These are phyloP conservation scores for Adoxophyes honmai DNA, from an alignment of 1,140 invertebrate species.

Conservation along the genomic window DNA sequence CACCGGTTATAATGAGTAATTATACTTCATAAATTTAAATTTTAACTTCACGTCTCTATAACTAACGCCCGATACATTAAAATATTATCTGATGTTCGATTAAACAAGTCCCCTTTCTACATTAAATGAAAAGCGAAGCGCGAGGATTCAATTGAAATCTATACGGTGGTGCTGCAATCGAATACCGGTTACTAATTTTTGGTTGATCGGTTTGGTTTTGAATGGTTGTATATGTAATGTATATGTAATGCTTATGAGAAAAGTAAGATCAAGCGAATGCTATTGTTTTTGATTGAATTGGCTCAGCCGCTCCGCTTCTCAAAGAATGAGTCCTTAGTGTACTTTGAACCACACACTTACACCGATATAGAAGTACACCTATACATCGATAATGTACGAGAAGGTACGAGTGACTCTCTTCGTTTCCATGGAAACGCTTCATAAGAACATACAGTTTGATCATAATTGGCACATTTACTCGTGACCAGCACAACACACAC, in stretches of 20 bases:
- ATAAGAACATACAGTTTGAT: constrained; percentile 14
- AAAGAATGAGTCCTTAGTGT: constrained; percentile 4
- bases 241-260: too few species aligned
- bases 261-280: too few species aligned
- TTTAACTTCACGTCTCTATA: too few species aligned
- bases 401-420: constrained; percentile 14
- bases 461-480: constrained; percentile 48
- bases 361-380: background rate
- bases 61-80: background rate
- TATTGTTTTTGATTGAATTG: too few species aligned
- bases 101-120: background rate
- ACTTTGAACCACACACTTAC: constrained; percentile 10
- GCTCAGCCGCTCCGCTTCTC: background rate
- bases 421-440: constrained; percentile 3
- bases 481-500: constrained; percentile 47
- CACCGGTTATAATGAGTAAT: too few species aligned
- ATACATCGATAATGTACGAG: constrained; percentile 12
- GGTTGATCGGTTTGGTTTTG: too few species aligned
- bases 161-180: too few species aligned
- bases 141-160: too few species aligned
- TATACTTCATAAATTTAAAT: too few species aligned
- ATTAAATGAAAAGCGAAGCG: background rate
- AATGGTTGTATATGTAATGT: too few species aligned
- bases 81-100: background rate
- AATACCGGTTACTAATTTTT: too few species aligned